Base-by-base conservation (phyloP, 2,797 vertebrate genomes). In the Centropyge bicolor region DNA sequence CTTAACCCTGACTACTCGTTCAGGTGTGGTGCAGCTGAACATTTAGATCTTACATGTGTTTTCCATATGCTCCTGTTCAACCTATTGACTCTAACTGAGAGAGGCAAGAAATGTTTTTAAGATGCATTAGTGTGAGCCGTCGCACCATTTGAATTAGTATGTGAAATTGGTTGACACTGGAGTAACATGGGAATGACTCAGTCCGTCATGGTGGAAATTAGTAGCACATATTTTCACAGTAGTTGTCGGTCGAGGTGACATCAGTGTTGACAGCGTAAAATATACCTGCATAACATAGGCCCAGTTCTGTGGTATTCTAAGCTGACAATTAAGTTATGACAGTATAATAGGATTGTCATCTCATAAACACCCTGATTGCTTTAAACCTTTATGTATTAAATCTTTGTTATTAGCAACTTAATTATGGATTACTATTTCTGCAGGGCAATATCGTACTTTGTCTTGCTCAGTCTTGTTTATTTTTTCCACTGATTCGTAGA, bases 21-120 rank as follows among this genome's bases (percentile, higher is more conserved):
- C 56, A 67, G 66, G 19, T 74, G 27, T 0, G 2, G 41, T 48
- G 74, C 67, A 71, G 51, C 49, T 60, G 13, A 62, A 54, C 11
- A 20, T 71, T 19, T 52, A n/a, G 0, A 46, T 67, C 27, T 77
- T 16, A 2, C 9, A 0, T 56, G 12, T 46, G 13, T 62, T 70
- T 70, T 46, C 35, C 27, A 2, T 35, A 3, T 40, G 43, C 7
- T 65, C 16, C 45, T 1, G 6, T 20, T 55, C 1, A 17, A 51
- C 52, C 20, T 12, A 48, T 43, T 76, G 43, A 46, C 24, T 63
- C 9, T 43, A 19, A 27, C 31, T 68, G 13, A 68, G 22, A 40
- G 35, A 22, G 3, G 13, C 56, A 36, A 1, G 8, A 8, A 11
- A n/a, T 5, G 0, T 27, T 17, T 7, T 52, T 12, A 51, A 14